Evolutionary conservation across 2,888 invertebrate genomes (phyloP).

Genomic region (Drosophila mayaguana): DNA sequence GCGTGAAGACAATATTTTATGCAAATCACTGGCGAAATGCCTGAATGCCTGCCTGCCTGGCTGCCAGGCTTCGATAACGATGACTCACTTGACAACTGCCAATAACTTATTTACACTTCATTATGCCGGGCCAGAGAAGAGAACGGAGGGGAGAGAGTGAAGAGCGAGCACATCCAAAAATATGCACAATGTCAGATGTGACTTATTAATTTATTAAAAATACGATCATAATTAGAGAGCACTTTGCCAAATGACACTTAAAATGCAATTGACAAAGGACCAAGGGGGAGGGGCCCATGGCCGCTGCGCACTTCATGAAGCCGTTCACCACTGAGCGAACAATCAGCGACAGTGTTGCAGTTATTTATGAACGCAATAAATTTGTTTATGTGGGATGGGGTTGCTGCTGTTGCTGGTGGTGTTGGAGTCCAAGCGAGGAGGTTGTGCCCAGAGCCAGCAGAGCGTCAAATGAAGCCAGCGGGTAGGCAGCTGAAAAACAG

Average conservation of each 20-base stretch:
- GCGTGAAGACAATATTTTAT: conserved; percentile 71
- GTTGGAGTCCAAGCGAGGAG: neutral
- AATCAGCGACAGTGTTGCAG: conserved; percentile 78
- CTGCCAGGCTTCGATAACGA: conserved; percentile 61
- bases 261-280: conserved; percentile 63
- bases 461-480: conserved; percentile 78
- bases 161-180: conserved; percentile 33
- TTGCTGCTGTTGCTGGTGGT: too few species aligned
- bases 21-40: conserved; percentile 70
- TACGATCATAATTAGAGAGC: conserved; percentile 79
- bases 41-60: conserved; percentile 28
- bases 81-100: conserved; percentile 81
- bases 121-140: conserved; percentile 48
- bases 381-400: conserved; percentile 64
- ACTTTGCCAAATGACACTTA: conserved; percentile 80
- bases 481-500: conserved; percentile 59
- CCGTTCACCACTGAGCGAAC: conserved; percentile 63
- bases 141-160: neutral
- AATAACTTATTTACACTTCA: conserved; percentile 82
- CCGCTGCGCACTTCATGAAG: conserved; percentile 38
- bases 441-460: conserved; percentile 36
- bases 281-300: neutral
- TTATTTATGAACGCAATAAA: conserved; percentile 82
- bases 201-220: conserved; percentile 80
- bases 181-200: conserved; percentile 67